Conservation (phyloP, 2,888 invertebrate species). For the Taphrorychus bicolor region DNA sequence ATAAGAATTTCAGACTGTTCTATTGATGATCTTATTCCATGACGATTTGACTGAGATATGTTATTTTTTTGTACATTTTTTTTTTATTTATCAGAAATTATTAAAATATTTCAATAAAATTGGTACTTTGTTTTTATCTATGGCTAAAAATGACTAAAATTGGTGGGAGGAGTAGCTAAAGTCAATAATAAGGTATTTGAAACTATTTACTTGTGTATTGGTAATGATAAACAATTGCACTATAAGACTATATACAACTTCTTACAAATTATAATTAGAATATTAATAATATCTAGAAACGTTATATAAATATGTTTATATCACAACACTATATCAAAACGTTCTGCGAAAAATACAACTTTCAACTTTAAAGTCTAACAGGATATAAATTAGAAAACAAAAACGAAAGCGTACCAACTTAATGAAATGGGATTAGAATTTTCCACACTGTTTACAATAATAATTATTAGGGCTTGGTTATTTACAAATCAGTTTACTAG, state of each 20-base stretch:
- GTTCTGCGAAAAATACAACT: background rate
- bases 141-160: no score
- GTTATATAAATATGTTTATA: conserved; percentile 6
- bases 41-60: background rate
- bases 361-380: background rate
- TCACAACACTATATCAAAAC: conserved; percentile 1
- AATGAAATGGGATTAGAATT: no score
- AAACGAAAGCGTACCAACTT: background rate
- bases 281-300: background rate
- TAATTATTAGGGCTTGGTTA: background rate
- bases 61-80: background rate
- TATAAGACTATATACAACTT: conserved; percentile 11
- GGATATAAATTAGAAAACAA: background rate
- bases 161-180: no score
- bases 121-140: no score
- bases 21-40: background rate
- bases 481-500: background rate
- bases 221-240: conserved; percentile 35
- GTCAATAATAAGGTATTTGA: background rate
- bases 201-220: conserved; percentile 40
- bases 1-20: background rate
- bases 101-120: no score
- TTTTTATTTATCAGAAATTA: background rate
- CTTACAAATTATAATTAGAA: background rate
- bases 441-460: no score